These are phyloP conservation scores for Mus spicilegus DNA, from an alignment of 2,113 vertebrate species.

Conservation along the genomic window DNA sequence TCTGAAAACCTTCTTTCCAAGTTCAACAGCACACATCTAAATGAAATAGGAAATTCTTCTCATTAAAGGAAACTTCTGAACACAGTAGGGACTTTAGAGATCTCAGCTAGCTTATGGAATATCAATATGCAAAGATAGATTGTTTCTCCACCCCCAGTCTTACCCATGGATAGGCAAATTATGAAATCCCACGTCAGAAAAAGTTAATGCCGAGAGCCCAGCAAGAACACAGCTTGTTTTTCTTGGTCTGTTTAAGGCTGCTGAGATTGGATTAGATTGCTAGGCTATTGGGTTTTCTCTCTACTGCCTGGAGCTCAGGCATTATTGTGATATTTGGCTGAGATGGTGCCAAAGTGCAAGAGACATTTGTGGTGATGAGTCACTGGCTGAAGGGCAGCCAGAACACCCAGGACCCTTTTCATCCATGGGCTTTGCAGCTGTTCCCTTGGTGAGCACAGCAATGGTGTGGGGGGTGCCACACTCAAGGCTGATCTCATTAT, in stretches of 20 bases:
- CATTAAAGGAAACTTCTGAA: slow-evolving; percentile 40
- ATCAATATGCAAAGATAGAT: slow-evolving; percentile 55
- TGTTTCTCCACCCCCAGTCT: neutral
- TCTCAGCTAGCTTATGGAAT: slow-evolving; percentile 38
- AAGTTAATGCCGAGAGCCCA: slow-evolving; percentile 76
- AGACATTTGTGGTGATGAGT: slow-evolving; percentile 54
- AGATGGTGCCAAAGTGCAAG: slow-evolving; percentile 69
- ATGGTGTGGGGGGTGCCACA: slow-evolving; percentile 31
- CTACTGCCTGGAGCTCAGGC: slow-evolving; percentile 72
- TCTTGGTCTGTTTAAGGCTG: slow-evolving; percentile 75
- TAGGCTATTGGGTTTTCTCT: slow-evolving; percentile 74
- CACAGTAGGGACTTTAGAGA: neutral
- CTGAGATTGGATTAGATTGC: slow-evolving; percentile 74
- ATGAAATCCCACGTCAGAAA: slow-evolving; percentile 61
- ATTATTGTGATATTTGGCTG: slow-evolving; percentile 66
- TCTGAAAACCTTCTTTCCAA: slow-evolving; percentile 37
- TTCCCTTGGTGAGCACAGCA: neutral
- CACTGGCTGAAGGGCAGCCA: slow-evolving; percentile 57
- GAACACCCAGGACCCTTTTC: slow-evolving; percentile 11
- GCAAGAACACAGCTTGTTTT: slow-evolving; percentile 73
- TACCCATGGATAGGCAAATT: slow-evolving; percentile 27
- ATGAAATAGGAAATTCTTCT: slow-evolving; percentile 55
- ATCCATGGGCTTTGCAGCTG: slow-evolving; percentile 39
- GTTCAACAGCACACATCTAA: slow-evolving; percentile 1
- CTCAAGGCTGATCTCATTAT: neutral